Evolutionary conservation across 2,888 invertebrate genomes (phyloP).

Genomic region (Agonopterix subpropinquella): DNA sequence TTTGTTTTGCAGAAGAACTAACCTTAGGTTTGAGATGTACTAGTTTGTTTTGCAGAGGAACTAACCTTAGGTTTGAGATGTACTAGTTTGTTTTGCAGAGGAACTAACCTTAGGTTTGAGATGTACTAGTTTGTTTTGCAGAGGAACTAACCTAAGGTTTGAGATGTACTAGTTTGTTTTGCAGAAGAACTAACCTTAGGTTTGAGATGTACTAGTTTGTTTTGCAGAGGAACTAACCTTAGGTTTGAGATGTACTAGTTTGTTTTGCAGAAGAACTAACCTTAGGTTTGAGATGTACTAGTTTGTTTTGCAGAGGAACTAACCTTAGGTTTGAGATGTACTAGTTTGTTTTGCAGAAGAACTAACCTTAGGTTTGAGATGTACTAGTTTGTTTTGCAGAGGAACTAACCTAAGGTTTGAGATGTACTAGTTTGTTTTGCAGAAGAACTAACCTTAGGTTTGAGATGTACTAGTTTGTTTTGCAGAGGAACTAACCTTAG

Average conservation of each 20-base stretch:
- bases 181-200: too few relatives aligned
- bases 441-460: too few relatives aligned
- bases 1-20: too few relatives aligned
- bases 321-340: conserved; percentile 38
- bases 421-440: conserved; percentile 49
- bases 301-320: conserved; percentile 48
- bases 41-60: conserved; percentile 46
- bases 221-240: too few relatives aligned
- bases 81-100: conserved; percentile 47
- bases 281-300: conserved; percentile 39
- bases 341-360: conserved; percentile 47
- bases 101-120: conserved; percentile 28
- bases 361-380: conserved; percentile 32
- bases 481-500: too few relatives aligned
- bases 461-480: conserved; percentile 40
- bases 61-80: conserved; percentile 36
- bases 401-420: conserved; percentile 28
- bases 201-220: conserved; percentile 38
- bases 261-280: too few relatives aligned
- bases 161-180: conserved; percentile 44
- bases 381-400: conserved; percentile 50
- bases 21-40: conserved; percentile 39
- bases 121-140: conserved; percentile 50
- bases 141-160: too few relatives aligned
- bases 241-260: conserved; percentile 35